These are phyloP conservation scores for Phenganax subtilis DNA, from an alignment of 92 coral and sea anemone species.

Conservation along the genomic window DNA sequence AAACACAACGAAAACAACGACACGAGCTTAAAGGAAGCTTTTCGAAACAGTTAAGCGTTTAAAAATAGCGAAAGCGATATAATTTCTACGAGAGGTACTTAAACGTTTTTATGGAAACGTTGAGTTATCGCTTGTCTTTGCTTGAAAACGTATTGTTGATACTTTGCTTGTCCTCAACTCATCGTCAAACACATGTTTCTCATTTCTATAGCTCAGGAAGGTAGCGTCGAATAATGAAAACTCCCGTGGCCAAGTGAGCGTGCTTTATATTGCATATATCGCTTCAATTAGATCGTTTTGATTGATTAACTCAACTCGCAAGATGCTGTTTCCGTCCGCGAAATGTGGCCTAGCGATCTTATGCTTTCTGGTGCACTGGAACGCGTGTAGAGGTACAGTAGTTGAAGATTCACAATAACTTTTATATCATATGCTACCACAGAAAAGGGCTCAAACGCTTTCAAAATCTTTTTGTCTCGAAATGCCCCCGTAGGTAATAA, in stretches of 20 bases:
- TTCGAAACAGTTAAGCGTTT: neutral
- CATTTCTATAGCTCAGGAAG: conserved; percentile 7
- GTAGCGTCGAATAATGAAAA: neutral
- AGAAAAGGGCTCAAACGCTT: neutral
- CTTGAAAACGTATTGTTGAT: neutral
- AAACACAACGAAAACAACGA: too few relatives aligned
- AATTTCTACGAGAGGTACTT: conserved; percentile 10
- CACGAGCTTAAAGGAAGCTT: too few relatives aligned
- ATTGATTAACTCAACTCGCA: conserved; percentile 15
- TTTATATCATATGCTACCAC: neutral
- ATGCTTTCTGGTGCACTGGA: neutral
- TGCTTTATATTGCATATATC: conserved; percentile 14
- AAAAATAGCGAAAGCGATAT: conserved; percentile 9
- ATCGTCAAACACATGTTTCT: conserved; percentile 3
- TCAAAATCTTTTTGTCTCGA: conserved; percentile 5
- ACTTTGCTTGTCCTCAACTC: neutral
- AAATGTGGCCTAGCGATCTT: neutral
- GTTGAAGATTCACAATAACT: neutral
- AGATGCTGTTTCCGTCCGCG: conserved; percentile 4
- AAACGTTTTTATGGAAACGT: neutral
- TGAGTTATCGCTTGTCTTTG: neutral
- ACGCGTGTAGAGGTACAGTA: neutral
- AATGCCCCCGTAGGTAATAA: conserved; percentile 5
- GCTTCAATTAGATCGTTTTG: conserved; percentile 3
- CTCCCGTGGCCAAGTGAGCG: conserved; percentile 19